Conservation (phyloP, 2,113 vertebrate species). For the Corapipo altera region DNA sequence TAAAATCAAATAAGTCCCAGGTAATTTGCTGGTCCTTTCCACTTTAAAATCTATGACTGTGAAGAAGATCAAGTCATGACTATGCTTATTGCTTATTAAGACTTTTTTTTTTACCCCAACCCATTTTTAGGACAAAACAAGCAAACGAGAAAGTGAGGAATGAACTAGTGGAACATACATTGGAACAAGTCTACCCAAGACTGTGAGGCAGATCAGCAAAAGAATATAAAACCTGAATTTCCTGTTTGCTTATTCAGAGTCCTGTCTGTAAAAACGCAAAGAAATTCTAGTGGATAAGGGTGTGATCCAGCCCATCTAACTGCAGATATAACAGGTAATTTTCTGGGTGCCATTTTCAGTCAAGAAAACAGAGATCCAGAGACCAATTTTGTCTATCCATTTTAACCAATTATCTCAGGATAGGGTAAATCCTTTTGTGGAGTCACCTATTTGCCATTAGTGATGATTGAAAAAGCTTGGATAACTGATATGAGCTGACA, state of each 20-base stretch:
- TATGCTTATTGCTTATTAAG: not conserved
- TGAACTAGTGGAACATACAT: fast-evolving
- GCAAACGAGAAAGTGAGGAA: not conserved
- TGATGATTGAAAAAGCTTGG: not conserved
- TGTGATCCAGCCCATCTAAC: not conserved
- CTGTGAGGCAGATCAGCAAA: not conserved
- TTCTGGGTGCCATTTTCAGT: not conserved
- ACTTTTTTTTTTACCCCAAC: not conserved
- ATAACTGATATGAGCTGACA: not conserved
- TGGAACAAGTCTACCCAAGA: not conserved
- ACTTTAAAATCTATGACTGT: not conserved
- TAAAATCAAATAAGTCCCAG: not conserved
- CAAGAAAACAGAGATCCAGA: not conserved
- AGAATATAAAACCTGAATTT: not conserved
- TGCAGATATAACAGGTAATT: not conserved
- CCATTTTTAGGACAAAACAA: not conserved
- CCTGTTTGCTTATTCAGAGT: not conserved
- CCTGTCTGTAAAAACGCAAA: not conserved
- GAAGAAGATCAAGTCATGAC: not conserved
- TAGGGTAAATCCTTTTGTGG: not conserved
- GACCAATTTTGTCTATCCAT: not conserved
- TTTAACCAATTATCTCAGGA: not conserved
- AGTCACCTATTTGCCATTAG: not conserved
- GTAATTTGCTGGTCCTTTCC: not conserved
- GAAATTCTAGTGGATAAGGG: fast-evolving